Base-by-base conservation (phyloP, 2,888 invertebrate genomes). In the Limulus polyphemus region DNA sequence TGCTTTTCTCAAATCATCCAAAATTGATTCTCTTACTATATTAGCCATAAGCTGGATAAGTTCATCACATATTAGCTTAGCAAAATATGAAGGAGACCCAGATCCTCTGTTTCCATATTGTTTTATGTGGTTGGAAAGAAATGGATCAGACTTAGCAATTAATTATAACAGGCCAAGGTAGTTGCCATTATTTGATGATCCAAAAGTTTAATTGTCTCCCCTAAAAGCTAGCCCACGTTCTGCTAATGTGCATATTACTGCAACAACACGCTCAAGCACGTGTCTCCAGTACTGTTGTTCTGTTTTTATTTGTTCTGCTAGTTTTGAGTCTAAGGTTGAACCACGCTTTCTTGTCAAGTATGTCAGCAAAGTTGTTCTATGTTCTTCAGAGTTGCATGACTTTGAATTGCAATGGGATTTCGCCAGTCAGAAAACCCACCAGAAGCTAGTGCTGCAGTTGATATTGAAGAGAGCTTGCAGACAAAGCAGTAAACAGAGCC, bases 41-140 rank as follows among this genome's bases (percentile, higher is more conserved):
- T 71, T 58, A 65, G 66, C 70, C 71, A 74, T 73, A 64, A 73
- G 55, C 11, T 71, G 62, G 68, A 72, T 71, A 67, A 73, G 72
- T 67, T 74, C 71, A 60, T 73, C 69, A 67, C 72, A 71, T 46
- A 71, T 73, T 65, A 68, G 71, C 12, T 68, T 69, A 59, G 68
- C 68, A 61, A 70, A 65, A 68, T 70, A 71, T 60, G 75, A 65
- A 63, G 70, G 65, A 57, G 58, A 61, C 9, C 71, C 72, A 59
- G 56, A 68, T 14, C 72, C 72, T 54, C 63, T 62, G 60, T 73
- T 73, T 46, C 71, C 72, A 64, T 70, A 68, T 54, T 68, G 66
- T 60, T 63, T 49, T 51, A 74, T 65, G 64, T 73, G 72, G 49
- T 65, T 58, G 12, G 52, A 59, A 54, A 73, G 59, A 62, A 74